Evolutionary conservation across 2,888 invertebrate species (phyloP), one percentile per base, ranked within the genome.

Genomic region (Chloroclystis v-ata): DNA sequence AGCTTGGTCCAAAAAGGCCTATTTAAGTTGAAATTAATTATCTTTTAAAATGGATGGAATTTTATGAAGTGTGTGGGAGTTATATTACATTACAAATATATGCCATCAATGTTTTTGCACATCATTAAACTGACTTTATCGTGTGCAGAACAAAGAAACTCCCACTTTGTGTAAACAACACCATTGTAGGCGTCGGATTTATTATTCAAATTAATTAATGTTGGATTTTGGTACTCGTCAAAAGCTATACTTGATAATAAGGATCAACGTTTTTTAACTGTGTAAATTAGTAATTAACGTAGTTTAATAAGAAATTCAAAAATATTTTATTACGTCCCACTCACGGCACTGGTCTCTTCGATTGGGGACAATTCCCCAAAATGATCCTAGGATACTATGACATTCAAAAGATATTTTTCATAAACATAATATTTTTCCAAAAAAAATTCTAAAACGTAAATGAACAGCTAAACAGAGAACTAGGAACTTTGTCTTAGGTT

Each of bases 201-300:
- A 48, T 49, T 55, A 48, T 55, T 48, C 49, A 52, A 55, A 57
- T 57, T 55, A 55, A 57, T 55, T 55, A 55, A 52, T 46, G 55
- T 47, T 48, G 39, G 42, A 46, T 42, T 42, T 51, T 16, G 16
- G 9, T 30, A 24, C 4, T 5, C n/a, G n/a, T n/a, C n/a, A n/a
- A n/a, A n/a, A n/a, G n/a, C n/a, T n/a, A n/a, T 26, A 46, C 44
- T 37, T 39, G n/a, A 43, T 33, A 47, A 43, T n/a, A 43, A 32
- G 28, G 49, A 25, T 24, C 33, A 43, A 51, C 41, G 40, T 20
- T 28, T 45, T 49, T 49, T 45, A 20, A n/a, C n/a, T n/a, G n/a
- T n/a, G n/a, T n/a, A n/a, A n/a, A n/a, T n/a, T n/a, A n/a, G n/a
- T n/a, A n/a, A n/a, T n/a, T n/a, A n/a, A n/a, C n/a, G n/a, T n/a